Evolutionary conservation across 2,888 invertebrate genomes (phyloP).

Genomic region (Drosophila seclusa): DNA sequence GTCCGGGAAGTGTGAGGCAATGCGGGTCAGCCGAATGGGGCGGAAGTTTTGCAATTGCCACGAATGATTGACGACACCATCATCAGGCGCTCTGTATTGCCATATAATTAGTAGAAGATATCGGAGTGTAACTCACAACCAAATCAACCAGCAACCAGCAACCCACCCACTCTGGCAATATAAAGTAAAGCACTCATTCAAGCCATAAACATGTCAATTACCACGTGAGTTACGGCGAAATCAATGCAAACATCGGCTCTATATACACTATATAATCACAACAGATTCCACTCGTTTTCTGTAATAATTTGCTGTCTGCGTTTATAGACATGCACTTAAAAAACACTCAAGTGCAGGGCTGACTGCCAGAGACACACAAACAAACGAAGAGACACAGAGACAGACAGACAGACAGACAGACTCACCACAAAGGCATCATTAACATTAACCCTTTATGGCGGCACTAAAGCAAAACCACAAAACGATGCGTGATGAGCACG

Average conservation of each 20-base stretch:
- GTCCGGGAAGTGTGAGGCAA: slow-evolving; percentile 41
- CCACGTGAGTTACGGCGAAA: slow-evolving; percentile 72
- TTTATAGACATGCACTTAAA: slow-evolving; percentile 78
- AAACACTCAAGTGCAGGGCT: slow-evolving; percentile 75
- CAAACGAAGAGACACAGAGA: slow-evolving; percentile 1
- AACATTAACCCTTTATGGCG: slow-evolving; percentile 78
- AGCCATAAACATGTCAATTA: slow-evolving; percentile 77
- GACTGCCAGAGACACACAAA: slow-evolving; percentile 47
- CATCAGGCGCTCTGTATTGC: slow-evolving; percentile 8
- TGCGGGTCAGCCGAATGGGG: slow-evolving; percentile 48
- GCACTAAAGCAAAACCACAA: slow-evolving; percentile 75
- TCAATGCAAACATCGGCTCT: slow-evolving; percentile 64
- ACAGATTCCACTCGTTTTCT: slow-evolving; percentile 46
- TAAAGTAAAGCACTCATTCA: slow-evolving; percentile 53
- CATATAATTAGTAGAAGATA: slow-evolving; percentile 59
- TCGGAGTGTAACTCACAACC: slow-evolving; percentile 10
- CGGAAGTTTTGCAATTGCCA: slow-evolving; percentile 71
- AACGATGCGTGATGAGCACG: slow-evolving; percentile 80
- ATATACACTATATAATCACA: slow-evolving; percentile 9
- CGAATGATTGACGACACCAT: slow-evolving; percentile 67
- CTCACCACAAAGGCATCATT: slow-evolving; percentile 68
- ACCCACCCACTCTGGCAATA: slow-evolving; percentile 8
- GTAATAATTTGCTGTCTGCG: slow-evolving; percentile 70
- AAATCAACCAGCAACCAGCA: background rate
- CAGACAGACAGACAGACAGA: slow-evolving; percentile 12